A percentile compares a stretch with the other conserved stretches of the same genome.
Evolutionary conservation across 2,888 invertebrate species (phyloP).

Genomic region (Cataglyphis cursor): DNA sequence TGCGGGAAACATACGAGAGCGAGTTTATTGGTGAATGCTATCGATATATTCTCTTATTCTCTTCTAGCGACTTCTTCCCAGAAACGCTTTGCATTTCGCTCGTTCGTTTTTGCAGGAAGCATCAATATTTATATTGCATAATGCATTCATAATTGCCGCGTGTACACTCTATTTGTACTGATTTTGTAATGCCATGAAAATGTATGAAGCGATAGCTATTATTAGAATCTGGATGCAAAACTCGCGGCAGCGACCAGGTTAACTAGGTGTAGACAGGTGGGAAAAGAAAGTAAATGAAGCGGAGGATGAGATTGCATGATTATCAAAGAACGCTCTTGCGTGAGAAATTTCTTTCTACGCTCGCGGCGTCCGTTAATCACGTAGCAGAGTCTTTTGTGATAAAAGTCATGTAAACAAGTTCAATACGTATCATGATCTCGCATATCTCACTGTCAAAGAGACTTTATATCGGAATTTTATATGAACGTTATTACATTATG

Average conservation of each 20-base stretch:
- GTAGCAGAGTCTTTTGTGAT: conserved; percentile 68
- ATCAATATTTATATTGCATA: conserved; percentile 87
- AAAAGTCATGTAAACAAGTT: conserved; percentile 62
- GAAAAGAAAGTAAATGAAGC: conserved; percentile 80
- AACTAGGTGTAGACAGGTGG: conserved; percentile 78
- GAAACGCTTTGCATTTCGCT: conserved; percentile 84
- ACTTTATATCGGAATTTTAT: conserved; percentile 30
- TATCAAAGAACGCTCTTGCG: conserved; percentile 78
- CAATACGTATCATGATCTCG: conserved; percentile 46
- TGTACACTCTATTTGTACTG: conserved; percentile 86
- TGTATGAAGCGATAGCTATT: conserved; percentile 86
- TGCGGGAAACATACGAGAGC: conserved; percentile 41
- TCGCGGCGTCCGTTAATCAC: conserved; percentile 57
- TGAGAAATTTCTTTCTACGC: conserved; percentile 66
- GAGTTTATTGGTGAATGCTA: conserved; percentile 67
- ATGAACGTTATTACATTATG: conserved; percentile 14
- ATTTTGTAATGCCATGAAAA: conserved; percentile 86
- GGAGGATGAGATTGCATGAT: conserved; percentile 78
- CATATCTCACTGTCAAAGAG: conserved; percentile 39
- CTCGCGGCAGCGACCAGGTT: conserved; percentile 69
- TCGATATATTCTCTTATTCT: conserved; percentile 63
- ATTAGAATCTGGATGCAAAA: conserved; percentile 85
- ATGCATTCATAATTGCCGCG: conserved; percentile 86
- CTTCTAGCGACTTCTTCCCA: conserved; percentile 69
- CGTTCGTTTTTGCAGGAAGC: conserved; percentile 85